Evolutionary conservation across 2,113 vertebrate species (phyloP).

Genomic region (Psittacula cyanocephala): DNA sequence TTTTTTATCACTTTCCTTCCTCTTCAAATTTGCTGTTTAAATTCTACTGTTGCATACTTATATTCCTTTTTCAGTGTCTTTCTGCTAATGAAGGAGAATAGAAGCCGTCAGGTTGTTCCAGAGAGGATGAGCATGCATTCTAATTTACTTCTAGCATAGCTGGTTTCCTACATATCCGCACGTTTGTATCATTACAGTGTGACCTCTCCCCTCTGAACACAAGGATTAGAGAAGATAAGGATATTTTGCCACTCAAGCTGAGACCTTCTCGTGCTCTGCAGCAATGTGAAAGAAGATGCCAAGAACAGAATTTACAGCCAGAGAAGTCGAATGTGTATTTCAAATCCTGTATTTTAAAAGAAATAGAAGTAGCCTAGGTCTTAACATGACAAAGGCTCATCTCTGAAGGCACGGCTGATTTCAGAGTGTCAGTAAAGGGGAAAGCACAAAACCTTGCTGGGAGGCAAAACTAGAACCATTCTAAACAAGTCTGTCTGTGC

Average conservation of each 20-base stretch:
- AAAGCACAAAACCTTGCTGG: not conserved
- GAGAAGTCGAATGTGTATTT: not conserved
- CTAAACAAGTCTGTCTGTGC: not conserved
- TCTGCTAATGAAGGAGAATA: slow-evolving; percentile 33
- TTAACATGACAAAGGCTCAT: not conserved
- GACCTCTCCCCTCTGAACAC: not conserved
- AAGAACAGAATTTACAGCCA: not conserved
- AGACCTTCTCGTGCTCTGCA: not conserved
- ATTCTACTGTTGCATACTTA: not conserved
- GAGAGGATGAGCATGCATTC: slow-evolving; percentile 15
- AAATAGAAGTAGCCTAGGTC: not conserved
- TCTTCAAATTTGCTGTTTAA: not conserved
- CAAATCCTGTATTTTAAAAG: not conserved
- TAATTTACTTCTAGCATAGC: not conserved
- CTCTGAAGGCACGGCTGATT: not conserved
- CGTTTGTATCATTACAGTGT: not conserved
- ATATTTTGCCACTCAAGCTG: not conserved
- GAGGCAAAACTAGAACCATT: not conserved
- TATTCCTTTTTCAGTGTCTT: not conserved
- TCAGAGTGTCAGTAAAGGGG: not conserved
- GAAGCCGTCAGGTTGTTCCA: not conserved
- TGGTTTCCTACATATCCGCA: not conserved
- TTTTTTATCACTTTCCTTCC: not conserved
- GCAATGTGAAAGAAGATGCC: not conserved
- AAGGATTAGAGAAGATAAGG: not conserved